Evolutionary conservation across 2,888 invertebrate genomes (phyloP), one percentile per base, ranked within the genome.

Genomic region (Drosophila austrosaltans): DNA sequence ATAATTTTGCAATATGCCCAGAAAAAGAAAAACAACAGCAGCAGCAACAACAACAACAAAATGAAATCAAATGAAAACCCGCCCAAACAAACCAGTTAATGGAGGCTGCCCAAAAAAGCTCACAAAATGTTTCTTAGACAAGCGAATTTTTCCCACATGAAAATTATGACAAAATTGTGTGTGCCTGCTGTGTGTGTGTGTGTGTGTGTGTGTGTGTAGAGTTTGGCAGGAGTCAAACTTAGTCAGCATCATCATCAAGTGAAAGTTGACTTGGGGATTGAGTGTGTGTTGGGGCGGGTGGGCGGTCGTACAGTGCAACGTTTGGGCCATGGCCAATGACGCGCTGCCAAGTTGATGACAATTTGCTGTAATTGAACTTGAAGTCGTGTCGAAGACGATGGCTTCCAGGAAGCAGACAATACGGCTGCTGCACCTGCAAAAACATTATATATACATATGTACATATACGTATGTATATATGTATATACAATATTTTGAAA

Each of bases 351-450:
- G 69, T 67, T 60, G 73, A 72, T 71, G 76, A 73, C 79, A 85
- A 82, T 82, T 85, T 87, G 73, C 65, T 76, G 80, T 80, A 87
- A 85, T 82, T 82, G 82, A 82, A 82, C 82, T 87, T 82, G 82
- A 75, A 78, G 69, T 39, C 60, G 70, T 39, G 54, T n/a, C 39
- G 20, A 54, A 58, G 64, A 64, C 39, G 57, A 10, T 16, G 22
- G 57, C 57, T 57, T 39, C 83, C 67, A 84, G 87, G 85, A 82
- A 82, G 79, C 87, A 56, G 57, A 40, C n/a, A 7, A 30, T 20
- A 20, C 36, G 32, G 56, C 32, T 6, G 57, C 57, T 57, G 57
- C 57, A 57, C 57, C 57, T 57, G 57, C 57, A 48, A 8, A 20
- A 36, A 2, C 1, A 36, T 36, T 28, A 32, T 32, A 32, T 32